Percentiles rank a stretch among this genome's conserved stretches.
These are phyloP conservation scores for Protophormia terraenovae DNA, from an alignment of 2,888 invertebrate genomes.

Conservation along the genomic window DNA sequence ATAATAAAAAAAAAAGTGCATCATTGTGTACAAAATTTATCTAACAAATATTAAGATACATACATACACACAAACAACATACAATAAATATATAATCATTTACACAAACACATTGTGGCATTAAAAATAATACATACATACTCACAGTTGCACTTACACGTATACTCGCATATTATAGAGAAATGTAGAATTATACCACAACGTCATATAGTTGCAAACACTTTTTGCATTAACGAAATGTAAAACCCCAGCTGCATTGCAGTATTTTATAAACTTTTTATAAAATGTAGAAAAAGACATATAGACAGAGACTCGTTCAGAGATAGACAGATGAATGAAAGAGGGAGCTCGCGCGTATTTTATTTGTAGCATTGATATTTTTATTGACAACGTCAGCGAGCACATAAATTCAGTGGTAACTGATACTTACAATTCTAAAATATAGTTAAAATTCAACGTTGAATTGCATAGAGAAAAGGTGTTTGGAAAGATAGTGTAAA, in stretches of 20 bases:
- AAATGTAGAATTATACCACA: background rate
- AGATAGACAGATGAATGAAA: constrained; percentile 7
- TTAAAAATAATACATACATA: constrained; percentile 3
- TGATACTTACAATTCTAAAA: constrained; percentile 54
- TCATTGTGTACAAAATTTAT: background rate
- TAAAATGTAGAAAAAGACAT: background rate
- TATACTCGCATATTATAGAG: background rate
- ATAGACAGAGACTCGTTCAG: background rate
- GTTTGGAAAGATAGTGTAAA: background rate
- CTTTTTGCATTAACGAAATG: constrained; percentile 31
- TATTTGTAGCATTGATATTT: constrained; percentile 53
- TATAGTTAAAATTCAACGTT: constrained; percentile 4
- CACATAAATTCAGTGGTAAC: constrained; percentile 54
- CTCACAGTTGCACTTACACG: background rate
- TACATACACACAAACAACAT: too few species aligned
- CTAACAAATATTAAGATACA: background rate
- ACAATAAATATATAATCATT: constrained; percentile 25
- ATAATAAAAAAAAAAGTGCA: background rate
- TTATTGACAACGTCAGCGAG: constrained; percentile 56
- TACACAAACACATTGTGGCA: constrained; percentile 16
- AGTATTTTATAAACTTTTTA: constrained; percentile 41
- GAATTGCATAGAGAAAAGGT: background rate
- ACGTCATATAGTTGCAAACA: background rate
- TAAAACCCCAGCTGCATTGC: constrained; percentile 62
- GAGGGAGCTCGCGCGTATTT: constrained; percentile 21